Evolutionary conservation across 2,888 invertebrate genomes (phyloP).

Genomic region (Lagria hirta): DNA sequence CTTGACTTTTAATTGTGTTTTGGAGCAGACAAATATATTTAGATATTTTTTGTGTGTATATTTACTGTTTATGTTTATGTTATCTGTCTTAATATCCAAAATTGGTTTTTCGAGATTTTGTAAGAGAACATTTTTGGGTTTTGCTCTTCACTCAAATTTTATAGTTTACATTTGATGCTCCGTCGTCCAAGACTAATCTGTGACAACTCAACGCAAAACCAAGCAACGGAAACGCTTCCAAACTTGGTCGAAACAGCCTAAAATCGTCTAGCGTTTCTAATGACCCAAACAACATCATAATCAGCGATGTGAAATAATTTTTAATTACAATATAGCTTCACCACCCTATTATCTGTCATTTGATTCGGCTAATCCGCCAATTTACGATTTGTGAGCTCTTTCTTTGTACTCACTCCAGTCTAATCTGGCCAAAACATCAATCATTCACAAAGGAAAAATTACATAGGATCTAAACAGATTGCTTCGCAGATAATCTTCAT

Average conservation of each 20-base stretch:
- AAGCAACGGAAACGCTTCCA: conserved; percentile 1
- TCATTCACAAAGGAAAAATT: conserved; percentile 32
- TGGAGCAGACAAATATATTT: too few species aligned
- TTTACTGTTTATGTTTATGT: too few species aligned
- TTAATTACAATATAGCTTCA: conserved; percentile 20
- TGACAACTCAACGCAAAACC: too few species aligned
- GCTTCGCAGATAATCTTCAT: conserved; percentile 38
- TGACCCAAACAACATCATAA: conserved; percentile 2
- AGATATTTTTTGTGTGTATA: too few species aligned
- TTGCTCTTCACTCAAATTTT: too few species aligned
- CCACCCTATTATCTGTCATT: conserved; percentile 23
- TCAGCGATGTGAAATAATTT: conserved; percentile 18
- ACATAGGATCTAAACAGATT: conserved; percentile 35
- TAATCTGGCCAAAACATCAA: conserved; percentile 32
- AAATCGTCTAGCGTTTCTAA: conserved; percentile 13
- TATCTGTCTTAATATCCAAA: too few species aligned
- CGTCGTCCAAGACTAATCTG: too few species aligned
- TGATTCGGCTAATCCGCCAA: conserved; percentile 33
- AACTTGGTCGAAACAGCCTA: conserved; percentile 1
- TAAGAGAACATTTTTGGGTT: too few species aligned
- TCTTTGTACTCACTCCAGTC: conserved; percentile 24
- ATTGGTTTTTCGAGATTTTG: too few species aligned
- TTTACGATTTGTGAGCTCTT: conserved; percentile 29
- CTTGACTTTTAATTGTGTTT: too few species aligned
- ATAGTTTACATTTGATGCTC: too few species aligned